phyloP scores from a whole-genome alignment of 2,113 vertebrate genomes.

The Gambusia affinis region DNA sequence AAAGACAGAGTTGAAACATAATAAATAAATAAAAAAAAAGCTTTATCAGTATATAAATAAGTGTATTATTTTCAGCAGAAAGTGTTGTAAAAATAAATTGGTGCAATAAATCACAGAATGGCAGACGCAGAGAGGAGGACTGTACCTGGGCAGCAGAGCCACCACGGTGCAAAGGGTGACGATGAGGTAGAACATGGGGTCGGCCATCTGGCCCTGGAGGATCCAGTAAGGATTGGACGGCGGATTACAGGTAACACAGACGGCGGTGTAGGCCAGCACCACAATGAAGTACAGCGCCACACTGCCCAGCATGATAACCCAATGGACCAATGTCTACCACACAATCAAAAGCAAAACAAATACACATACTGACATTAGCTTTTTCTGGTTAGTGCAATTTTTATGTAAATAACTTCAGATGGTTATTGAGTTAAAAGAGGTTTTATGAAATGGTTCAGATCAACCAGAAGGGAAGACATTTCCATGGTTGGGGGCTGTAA shows the following conservation, averaged over 20 bases:
- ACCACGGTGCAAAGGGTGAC: slow-evolving; percentile 85
- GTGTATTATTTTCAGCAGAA: too few species aligned
- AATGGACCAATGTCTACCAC: slow-evolving; percentile 86
- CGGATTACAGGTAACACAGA: slow-evolving; percentile 87
- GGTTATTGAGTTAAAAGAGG: not conserved
- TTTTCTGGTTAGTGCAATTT: too few species aligned
- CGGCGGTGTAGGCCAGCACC: slow-evolving; percentile 82
- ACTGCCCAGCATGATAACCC: slow-evolving; percentile 83
- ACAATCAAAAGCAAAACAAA: slow-evolving; percentile 12
- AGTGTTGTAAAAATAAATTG: not conserved
- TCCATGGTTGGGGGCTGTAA: too few species aligned
- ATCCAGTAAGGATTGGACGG: slow-evolving; percentile 89
- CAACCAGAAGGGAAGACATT: not conserved
- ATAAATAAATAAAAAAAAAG: too few species aligned
- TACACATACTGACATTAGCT: not conserved
- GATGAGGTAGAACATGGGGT: slow-evolving; percentile 88
- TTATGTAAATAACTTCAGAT: too few species aligned
- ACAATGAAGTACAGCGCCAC: slow-evolving; percentile 83
- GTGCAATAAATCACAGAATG: not conserved
- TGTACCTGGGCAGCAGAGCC: slow-evolving; percentile 92
- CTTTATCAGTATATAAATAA: not conserved
- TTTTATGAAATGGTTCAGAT: not conserved
- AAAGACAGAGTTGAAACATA: too few species aligned
- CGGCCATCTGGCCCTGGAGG: slow-evolving; percentile 86
- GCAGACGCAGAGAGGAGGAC: slow-evolving; percentile 1